phyloP scores from a whole-genome alignment of 2,888 invertebrate species.

The Pristionchus arcanus region DNA sequence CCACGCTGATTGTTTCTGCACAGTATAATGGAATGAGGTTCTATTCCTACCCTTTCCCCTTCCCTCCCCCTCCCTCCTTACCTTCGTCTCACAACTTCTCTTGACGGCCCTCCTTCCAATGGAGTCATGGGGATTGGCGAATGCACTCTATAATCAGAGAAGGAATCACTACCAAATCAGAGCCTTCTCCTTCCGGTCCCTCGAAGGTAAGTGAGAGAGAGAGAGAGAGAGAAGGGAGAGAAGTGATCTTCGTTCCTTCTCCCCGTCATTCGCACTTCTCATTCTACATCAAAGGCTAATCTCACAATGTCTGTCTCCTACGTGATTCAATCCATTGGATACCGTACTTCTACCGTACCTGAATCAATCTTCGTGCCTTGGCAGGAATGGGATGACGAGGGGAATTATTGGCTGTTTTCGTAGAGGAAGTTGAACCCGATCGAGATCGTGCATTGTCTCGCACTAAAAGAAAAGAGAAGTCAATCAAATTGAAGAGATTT shows the following conservation, averaged over 20 bases:
- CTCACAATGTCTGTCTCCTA: neutral
- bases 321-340: neutral
- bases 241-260: neutral
- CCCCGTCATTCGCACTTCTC: neutral
- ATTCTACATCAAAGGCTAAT: neutral
- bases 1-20: neutral
- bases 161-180: neutral
- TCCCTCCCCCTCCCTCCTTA: neutral
- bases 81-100: conserved; percentile 65
- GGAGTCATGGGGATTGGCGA: conserved; percentile 73
- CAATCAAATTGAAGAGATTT: neutral
- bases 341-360: conserved; percentile 58
- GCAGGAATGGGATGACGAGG: conserved; percentile 60
- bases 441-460: conserved; percentile 54
- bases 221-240: neutral
- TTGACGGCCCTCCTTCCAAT: conserved; percentile 72
- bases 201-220: neutral
- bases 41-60: neutral
- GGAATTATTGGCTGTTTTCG: conserved; percentile 55
- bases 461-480: neutral
- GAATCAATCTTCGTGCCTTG: conserved; percentile 67
- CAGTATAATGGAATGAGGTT: conserved; percentile 19
- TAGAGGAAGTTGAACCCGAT: conserved; percentile 56
- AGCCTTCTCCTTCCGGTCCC: conserved; percentile 30
- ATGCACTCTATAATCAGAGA: conserved; percentile 68